Base-by-base conservation (phyloP, 2,113 vertebrate species). In the Xiphophorus hellerii region DNA sequence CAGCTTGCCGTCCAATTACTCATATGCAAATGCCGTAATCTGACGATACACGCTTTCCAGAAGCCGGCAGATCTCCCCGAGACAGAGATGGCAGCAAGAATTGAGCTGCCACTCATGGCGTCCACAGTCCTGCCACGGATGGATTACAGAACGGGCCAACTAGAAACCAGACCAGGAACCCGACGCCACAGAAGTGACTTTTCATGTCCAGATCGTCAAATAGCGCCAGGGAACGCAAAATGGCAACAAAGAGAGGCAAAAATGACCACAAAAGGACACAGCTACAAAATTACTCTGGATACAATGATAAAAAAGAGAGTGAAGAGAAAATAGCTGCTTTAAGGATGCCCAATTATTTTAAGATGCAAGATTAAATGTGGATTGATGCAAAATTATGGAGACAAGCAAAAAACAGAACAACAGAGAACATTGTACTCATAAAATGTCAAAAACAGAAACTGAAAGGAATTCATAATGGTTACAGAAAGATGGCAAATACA, bases 21-120 rank as follows among this genome's bases (percentile, higher is more conserved):
- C 78, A 62, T 62, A 84, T 74, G 73, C 73, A 87, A 83, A 85
- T 71, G 76, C 70, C 63, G 72, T 35, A 71, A 84, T 77, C 67
- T 62, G 62, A 66, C 17, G 48, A 80, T 72, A 35, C 15, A 31
- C 12, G 15, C 48, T 66, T 64, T 65, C 61, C 61, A 81, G 76
- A 62, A 65, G 44, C 35, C 37, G 51, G 29, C n/a, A 70, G 22
- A 75, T 74, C 67, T 72, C 58, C 33, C 58, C 4, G 42, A 78
- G 68, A 80, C 15, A 62, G 68, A 73, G 70, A 71, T 27, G 37
- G 54, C 17, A 67, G 51, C 14, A 20, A 14, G 22, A 63, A 77
- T 35, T 27, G 65, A 29, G 10, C 29, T 22, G 48, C 17, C 54
- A 74, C 28, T 73, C 37, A 77, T 8, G 28, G 33, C 62, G 63